These are phyloP conservation scores for Caenorhabditis afra DNA, from an alignment of 2,888 invertebrate genomes.

Conservation along the genomic window DNA sequence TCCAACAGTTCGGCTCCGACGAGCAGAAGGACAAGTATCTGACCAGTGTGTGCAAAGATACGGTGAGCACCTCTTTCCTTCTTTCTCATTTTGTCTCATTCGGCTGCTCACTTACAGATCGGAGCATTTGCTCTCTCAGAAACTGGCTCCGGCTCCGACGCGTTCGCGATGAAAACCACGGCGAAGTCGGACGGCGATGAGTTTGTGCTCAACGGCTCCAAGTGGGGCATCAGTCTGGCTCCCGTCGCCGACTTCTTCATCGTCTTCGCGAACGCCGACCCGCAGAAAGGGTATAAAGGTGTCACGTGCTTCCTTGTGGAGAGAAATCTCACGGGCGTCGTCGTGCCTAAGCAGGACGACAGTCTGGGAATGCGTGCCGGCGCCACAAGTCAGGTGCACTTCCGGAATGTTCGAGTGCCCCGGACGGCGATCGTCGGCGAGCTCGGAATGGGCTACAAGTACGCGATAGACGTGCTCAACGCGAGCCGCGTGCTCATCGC, in stretches of 20 bases:
- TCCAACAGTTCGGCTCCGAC: conserved; percentile 88
- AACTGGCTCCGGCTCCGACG: conserved; percentile 93
- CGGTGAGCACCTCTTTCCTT: conserved; percentile 82
- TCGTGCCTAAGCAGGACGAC: conserved; percentile 86
- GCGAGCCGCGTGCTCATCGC: conserved; percentile 87
- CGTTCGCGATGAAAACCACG: conserved; percentile 93
- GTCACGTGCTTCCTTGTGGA: conserved; percentile 97
- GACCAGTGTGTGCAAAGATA: conserved; percentile 89
- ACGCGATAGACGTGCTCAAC: conserved; percentile 94
- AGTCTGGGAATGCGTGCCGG: conserved; percentile 87
- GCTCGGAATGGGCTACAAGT: conserved; percentile 86
- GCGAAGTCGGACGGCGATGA: conserved; percentile 90
- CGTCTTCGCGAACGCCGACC: conserved; percentile 78
- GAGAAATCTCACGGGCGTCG: conserved; percentile 88
- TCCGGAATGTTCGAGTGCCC: conserved; percentile 90
- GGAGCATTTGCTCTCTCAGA: conserved; percentile 87
- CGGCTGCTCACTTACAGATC: too few species aligned
- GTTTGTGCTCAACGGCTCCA: conserved; percentile 92
- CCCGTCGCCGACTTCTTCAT: conserved; percentile 93
- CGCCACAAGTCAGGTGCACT: conserved; percentile 93
- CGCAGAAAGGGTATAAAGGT: conserved; percentile 74
- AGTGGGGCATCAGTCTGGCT: conserved; percentile 98
- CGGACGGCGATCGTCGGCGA: conserved; percentile 78
- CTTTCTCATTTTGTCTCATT: not conserved
- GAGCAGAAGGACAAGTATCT: conserved; percentile 94